These are phyloP conservation scores for Chloroclysta siterata DNA, from an alignment of 2,888 invertebrate species.

Conservation along the genomic window DNA sequence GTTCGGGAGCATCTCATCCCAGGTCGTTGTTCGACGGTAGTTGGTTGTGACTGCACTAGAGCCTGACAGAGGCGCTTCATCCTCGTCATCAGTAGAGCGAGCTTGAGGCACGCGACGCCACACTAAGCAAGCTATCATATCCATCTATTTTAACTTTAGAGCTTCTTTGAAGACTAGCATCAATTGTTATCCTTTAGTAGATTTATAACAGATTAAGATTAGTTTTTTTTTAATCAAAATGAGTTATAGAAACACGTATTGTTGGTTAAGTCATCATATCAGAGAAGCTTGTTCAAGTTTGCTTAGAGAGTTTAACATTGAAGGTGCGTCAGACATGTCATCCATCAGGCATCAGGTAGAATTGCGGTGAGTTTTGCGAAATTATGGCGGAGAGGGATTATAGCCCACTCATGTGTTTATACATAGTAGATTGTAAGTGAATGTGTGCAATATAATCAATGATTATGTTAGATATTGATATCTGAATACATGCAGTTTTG, in stretches of 20 bases:
- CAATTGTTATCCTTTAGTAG: constrained; percentile 3
- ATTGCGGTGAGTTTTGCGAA: constrained; percentile 81
- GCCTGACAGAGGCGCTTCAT: constrained; percentile 40
- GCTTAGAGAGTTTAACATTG: constrained; percentile 70
- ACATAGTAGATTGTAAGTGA: constrained; percentile 70
- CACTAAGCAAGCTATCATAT: constrained; percentile 70
- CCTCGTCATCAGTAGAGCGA: constrained; percentile 49
- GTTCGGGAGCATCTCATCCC: constrained; percentile 28
- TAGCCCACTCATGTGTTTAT: constrained; percentile 75
- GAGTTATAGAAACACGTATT: constrained; percentile 12
- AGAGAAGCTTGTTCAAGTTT: constrained; percentile 60
- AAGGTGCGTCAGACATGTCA: constrained; percentile 74
- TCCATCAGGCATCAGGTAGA: constrained; percentile 75
- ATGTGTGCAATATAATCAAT: constrained; percentile 81
- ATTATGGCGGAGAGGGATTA: constrained; percentile 85
- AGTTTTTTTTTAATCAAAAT: neutral
- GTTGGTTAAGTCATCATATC: constrained; percentile 8
- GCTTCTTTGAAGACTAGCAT: constrained; percentile 22
- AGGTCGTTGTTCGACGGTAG: constrained; percentile 41
- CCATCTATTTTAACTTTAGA: constrained; percentile 33
- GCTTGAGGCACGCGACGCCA: constrained; percentile 69
- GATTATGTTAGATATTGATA: constrained; percentile 68
- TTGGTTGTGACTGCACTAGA: constrained; percentile 51
- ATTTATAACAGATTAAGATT: neutral
- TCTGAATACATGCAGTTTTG: constrained; percentile 56